Base-by-base conservation (phyloP, 1,140 invertebrate species). In the Sycobia sp. region DNA sequence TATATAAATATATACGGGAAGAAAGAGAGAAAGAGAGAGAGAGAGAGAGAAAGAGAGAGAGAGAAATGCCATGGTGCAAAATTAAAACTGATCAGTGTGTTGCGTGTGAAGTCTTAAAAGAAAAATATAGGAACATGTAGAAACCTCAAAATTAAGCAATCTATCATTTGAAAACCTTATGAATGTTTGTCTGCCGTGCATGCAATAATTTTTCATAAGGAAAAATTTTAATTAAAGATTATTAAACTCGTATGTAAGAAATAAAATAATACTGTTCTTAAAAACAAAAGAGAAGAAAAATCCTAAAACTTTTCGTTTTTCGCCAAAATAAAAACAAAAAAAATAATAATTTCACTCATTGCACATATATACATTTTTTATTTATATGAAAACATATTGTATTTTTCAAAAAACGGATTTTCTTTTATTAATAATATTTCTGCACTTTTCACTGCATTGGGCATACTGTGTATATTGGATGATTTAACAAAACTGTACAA, bases 271-370 rank as follows among this genome's bases (percentile, higher is more conserved):
- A n/a, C n/a, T n/a, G n/a, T n/a, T n/a, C n/a, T 58, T n/a, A 29
- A 38, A 65, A 59, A 51, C 56, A 62, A 54, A 36, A 59, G 65
- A 61, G 23, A 32, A 67, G n/a, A n/a, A n/a, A n/a, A n/a, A n/a
- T n/a, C n/a, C 47, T 50, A 67, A 54, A 46, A 14, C 46, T 47
- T 55, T 47, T 39, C n/a, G n/a, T n/a, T n/a, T n/a, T n/a, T n/a
- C n/a, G n/a, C n/a, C n/a, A n/a, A n/a, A n/a, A n/a, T n/a, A n/a
- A n/a, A 11, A 34, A 14, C 3, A 27, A 32, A 10, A 60, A 47
- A 51, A 27, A 55, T 27, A 18, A 34, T 53, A 29, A 53, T 43
- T 51, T 43, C 18, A 34, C 23, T 43, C 32, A 44, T n/a, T n/a
- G n/a, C n/a, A 43, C 44, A 9, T 41, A 7, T 49, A 39, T 4